phyloP scores from a whole-genome alignment of 1,140 invertebrate genomes.

The Nebria ingens region DNA sequence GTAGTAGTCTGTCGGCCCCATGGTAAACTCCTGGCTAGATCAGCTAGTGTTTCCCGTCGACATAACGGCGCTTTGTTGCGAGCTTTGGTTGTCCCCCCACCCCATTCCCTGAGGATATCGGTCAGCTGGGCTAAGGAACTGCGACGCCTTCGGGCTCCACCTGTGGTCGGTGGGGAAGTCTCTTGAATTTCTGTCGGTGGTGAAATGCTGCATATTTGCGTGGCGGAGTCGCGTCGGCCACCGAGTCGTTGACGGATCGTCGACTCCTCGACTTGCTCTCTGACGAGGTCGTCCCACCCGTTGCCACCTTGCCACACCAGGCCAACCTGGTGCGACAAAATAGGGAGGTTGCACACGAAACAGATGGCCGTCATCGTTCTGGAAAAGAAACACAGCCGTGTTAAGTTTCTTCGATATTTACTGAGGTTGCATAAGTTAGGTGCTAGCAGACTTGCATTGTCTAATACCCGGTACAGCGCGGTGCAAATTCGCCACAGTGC shows the following conservation, averaged over 20 bases:
- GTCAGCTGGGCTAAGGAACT: constrained; percentile 79
- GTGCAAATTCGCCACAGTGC: not conserved
- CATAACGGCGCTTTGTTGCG: constrained; percentile 57
- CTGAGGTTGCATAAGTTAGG: not conserved
- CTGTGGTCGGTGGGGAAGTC: constrained; percentile 45
- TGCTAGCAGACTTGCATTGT: not conserved
- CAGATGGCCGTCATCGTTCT: constrained; percentile 89
- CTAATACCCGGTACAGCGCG: not conserved
- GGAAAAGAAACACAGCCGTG: constrained; percentile 29
- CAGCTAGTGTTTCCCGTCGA: constrained; percentile 73
- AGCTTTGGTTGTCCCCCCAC: constrained; percentile 50
- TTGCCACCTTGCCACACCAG: constrained; percentile 87
- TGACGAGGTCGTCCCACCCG: constrained; percentile 81
- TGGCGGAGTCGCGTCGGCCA: constrained; percentile 73
- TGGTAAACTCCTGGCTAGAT: constrained; percentile 63
- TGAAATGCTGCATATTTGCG: constrained; percentile 74
- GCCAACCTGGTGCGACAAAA: constrained; percentile 85
- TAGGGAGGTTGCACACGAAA: constrained; percentile 91
- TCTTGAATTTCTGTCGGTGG: constrained; percentile 61
- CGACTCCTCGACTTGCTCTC: constrained; percentile 74
- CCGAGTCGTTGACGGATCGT: constrained; percentile 68
- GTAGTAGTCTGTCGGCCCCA: constrained; percentile 53
- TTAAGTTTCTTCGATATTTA: not conserved
- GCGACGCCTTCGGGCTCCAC: constrained; percentile 53
- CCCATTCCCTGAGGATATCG: constrained; percentile 77